A percentile compares a stretch with the other conserved stretches of the same genome.
phyloP scores from a whole-genome alignment of 2,888 invertebrate genomes.

The Oscheius sp. region DNA sequence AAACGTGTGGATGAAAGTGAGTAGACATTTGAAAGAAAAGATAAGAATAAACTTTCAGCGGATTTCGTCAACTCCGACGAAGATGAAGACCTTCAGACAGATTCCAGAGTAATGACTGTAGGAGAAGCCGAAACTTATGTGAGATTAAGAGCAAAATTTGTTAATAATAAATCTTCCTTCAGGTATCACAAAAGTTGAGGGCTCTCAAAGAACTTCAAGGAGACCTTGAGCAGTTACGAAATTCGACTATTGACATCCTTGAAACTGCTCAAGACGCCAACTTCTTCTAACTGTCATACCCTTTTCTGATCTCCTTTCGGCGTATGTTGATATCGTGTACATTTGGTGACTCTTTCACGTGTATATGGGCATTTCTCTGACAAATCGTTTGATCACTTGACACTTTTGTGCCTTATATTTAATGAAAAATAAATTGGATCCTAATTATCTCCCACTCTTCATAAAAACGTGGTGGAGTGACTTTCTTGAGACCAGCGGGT shows the following conservation, averaged over 20 bases:
- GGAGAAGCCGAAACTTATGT: constrained; percentile 45
- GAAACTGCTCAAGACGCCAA: constrained; percentile 4
- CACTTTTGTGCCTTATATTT: constrained; percentile 14
- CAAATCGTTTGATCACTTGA: constrained; percentile 9
- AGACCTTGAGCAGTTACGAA: constrained; percentile 12
- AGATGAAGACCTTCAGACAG: constrained; percentile 41
- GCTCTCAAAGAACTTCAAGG: constrained; percentile 12
- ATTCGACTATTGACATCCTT: neutral
- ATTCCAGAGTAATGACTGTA: constrained; percentile 45
- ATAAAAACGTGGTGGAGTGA: too few relatives aligned
- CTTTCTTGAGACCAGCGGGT: too few relatives aligned
- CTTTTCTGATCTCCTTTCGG: constrained; percentile 10
- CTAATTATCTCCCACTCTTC: too few relatives aligned
- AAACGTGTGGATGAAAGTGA: constrained; percentile 16
- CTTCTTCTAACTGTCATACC: neutral
- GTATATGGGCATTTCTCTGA: neutral
- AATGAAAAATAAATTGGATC: constrained; percentile 1
- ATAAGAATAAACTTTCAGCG: constrained; percentile 36
- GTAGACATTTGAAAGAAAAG: neutral
- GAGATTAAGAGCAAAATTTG: neutral
- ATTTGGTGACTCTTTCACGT: constrained; percentile 19
- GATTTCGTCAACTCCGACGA: constrained; percentile 48
- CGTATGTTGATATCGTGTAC: constrained; percentile 2
- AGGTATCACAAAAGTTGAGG: constrained; percentile 8
- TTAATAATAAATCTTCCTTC: neutral